These are phyloP conservation scores for Papilio dardanus DNA, from an alignment of 1,140 invertebrate genomes.

Conservation along the genomic window DNA sequence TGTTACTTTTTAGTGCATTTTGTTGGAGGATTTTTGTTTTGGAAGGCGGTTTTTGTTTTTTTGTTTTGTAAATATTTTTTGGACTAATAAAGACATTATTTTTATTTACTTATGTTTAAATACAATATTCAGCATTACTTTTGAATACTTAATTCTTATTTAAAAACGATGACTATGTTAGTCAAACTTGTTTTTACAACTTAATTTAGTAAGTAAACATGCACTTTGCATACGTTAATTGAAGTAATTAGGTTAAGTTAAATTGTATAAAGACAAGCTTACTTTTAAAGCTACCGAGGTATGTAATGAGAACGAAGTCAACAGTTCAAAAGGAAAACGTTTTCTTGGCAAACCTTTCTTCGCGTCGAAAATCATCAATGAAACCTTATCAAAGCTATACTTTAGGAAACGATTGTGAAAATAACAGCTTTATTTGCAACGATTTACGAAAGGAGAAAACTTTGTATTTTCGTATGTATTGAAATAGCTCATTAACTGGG, in stretches of 20 bases:
- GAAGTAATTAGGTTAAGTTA: conserved; percentile 6
- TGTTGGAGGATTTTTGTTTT: too few species aligned
- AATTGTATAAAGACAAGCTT: conserved; percentile 12
- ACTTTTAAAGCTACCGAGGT: conserved; percentile 1
- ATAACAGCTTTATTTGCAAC: not conserved
- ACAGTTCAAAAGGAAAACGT: not conserved
- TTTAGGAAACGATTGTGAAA: not conserved
- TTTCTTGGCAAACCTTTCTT: conserved; percentile 2
- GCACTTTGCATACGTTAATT: not conserved
- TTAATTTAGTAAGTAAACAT: not conserved
- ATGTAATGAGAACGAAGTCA: conserved; percentile 1
- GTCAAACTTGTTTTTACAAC: not conserved
- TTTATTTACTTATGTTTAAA: too few species aligned
- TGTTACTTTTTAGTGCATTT: too few species aligned
- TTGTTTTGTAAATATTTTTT: too few species aligned
- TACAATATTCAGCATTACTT: not conserved
- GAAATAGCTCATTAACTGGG: too few species aligned
- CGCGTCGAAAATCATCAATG: not conserved
- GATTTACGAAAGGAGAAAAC: too few species aligned
- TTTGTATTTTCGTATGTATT: too few species aligned
- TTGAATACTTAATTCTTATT: not conserved
- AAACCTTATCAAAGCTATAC: conserved; percentile 12
- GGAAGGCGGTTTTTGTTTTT: too few species aligned
- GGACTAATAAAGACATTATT: too few species aligned
- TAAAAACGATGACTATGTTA: not conserved